These are phyloP conservation scores for Rattus norvegicus DNA, from an alignment of 2,113 vertebrate genomes.

Conservation along the genomic window DNA sequence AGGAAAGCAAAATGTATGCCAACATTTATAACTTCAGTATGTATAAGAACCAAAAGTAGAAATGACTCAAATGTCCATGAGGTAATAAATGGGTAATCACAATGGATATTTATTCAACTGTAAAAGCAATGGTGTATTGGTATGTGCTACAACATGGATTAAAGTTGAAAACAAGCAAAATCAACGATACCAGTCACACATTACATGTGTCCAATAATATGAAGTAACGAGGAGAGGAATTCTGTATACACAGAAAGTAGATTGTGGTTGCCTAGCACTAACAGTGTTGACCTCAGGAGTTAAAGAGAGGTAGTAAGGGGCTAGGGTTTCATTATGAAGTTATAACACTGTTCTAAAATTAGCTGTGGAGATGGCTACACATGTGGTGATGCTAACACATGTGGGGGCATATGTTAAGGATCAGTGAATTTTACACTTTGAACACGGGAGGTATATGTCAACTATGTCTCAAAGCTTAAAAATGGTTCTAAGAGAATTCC, in stretches of 20 bases:
- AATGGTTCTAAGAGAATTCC: background rate
- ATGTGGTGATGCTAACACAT: background rate
- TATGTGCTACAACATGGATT: background rate
- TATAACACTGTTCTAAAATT: constrained; percentile 7
- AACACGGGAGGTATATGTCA: background rate
- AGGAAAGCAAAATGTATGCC: background rate
- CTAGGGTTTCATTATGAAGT: background rate
- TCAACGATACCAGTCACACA: background rate
- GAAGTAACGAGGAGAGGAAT: background rate
- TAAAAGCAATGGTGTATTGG: background rate
- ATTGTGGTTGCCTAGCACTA: background rate
- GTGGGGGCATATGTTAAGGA: background rate
- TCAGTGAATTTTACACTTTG: constrained; percentile 30
- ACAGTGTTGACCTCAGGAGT: background rate
- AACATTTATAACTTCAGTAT: constrained; percentile 32
- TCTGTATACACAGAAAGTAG: background rate
- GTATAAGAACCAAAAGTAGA: background rate
- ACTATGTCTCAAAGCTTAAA: background rate
- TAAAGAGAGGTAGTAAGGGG: background rate
- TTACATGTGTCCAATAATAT: background rate
- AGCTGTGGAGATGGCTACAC: background rate
- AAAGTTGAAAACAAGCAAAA: constrained; percentile 30
- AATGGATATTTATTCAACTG: background rate
- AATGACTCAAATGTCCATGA: background rate
- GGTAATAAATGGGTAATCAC: background rate